phyloP scores from a whole-genome alignment of 2,113 vertebrate species.

The Heptranchias perlo region DNA sequence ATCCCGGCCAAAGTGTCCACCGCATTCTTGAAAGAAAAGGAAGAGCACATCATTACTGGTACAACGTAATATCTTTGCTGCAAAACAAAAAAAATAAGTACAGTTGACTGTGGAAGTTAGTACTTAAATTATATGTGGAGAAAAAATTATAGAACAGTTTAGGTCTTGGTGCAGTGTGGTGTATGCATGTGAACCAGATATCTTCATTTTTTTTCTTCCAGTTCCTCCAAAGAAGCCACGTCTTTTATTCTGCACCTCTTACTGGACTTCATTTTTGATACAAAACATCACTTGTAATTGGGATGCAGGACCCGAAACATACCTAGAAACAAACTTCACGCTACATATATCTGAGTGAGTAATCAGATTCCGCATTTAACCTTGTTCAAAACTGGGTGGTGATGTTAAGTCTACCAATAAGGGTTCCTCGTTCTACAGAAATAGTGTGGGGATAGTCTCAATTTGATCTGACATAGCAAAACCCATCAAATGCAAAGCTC shows the following conservation, averaged over 20 bases:
- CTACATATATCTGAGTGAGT: constrained; percentile 42
- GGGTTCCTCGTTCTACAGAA: too few relatives aligned
- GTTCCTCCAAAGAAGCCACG: neutral
- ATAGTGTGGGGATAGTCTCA: too few relatives aligned
- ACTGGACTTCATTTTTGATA: constrained; percentile 13
- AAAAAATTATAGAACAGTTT: too few relatives aligned
- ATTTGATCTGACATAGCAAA: neutral
- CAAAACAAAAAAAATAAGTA: neutral
- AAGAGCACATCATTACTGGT: too few relatives aligned
- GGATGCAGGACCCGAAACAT: constrained; percentile 17
- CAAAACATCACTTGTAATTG: constrained; percentile 44
- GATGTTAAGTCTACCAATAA: neutral
- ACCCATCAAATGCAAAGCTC: neutral
- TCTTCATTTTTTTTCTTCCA: neutral
- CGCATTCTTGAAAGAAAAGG: too few relatives aligned
- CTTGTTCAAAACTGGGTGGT: neutral
- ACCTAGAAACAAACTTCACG: neutral
- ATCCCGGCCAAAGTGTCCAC: too few relatives aligned
- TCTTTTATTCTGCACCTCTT: constrained; percentile 37
- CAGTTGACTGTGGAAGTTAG: neutral
- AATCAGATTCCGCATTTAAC: rapidly evolving
- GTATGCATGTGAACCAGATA: neutral
- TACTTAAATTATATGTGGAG: neutral
- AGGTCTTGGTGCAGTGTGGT: neutral
- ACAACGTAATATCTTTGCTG: too few relatives aligned